These are phyloP conservation scores for Abrostola triplasia DNA, from an alignment of 2,888 invertebrate genomes.

Conservation along the genomic window DNA sequence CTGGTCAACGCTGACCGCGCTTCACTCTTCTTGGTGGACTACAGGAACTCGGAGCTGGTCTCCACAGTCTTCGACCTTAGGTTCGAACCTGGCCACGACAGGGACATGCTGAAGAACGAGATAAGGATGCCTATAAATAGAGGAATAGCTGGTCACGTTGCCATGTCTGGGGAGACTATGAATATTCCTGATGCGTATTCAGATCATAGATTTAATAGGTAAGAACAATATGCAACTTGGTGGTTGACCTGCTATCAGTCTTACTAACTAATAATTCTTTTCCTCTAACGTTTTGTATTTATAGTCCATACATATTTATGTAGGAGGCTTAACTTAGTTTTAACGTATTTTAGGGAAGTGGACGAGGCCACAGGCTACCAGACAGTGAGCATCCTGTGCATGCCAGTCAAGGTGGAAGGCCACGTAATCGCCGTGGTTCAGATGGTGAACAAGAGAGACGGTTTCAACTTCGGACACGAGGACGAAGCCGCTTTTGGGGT, in stretches of 20 bases:
- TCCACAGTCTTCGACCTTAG: slow-evolving; percentile 94
- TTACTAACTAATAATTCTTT: not conserved
- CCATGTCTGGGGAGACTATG: slow-evolving; percentile 92
- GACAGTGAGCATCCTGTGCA: slow-evolving; percentile 93
- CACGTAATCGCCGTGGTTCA: slow-evolving; percentile 95
- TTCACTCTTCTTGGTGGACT: slow-evolving; percentile 94
- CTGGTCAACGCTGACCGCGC: slow-evolving; percentile 95
- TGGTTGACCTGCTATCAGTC: too few species aligned
- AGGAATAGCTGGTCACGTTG: slow-evolving; percentile 95
- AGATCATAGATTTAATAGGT: slow-evolving; percentile 92
- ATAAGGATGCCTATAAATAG: slow-evolving; percentile 92
- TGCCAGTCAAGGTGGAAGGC: slow-evolving; percentile 95
- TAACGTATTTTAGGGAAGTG: slow-evolving; percentile 80
- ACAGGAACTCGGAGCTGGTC: slow-evolving; percentile 92
- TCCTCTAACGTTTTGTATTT: not conserved
- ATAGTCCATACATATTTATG: not conserved
- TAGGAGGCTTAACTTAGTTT: not conserved
- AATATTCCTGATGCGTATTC: slow-evolving; percentile 95
- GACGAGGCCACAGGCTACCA: slow-evolving; percentile 91
- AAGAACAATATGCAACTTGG: too few species aligned
- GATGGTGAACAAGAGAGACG: slow-evolving; percentile 93
- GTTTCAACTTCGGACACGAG: slow-evolving; percentile 87
- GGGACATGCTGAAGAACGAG: slow-evolving; percentile 81
- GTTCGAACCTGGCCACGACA: slow-evolving; percentile 66
- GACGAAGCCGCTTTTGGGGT: slow-evolving; percentile 95